These are phyloP conservation scores for Coturnix japonica DNA, from an alignment of 2,113 vertebrate genomes.

Conservation along the genomic window DNA sequence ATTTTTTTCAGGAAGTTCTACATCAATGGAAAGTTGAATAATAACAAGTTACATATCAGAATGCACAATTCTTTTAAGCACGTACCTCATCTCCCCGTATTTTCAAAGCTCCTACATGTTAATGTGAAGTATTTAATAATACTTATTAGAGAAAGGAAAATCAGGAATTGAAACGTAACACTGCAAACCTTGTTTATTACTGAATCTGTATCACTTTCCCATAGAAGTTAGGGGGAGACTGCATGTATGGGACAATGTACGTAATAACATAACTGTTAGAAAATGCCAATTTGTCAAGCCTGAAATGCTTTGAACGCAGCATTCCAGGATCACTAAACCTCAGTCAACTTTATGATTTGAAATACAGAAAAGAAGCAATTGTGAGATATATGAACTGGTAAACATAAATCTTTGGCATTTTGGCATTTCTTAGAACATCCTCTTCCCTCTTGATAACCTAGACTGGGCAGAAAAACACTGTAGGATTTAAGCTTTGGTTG, in stretches of 20 bases:
- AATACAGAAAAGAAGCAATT: not conserved
- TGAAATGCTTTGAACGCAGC: not conserved
- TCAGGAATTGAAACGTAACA: not conserved
- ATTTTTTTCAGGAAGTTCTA: not conserved
- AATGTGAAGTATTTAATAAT: not conserved
- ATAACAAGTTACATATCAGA: not conserved
- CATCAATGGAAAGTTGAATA: not conserved
- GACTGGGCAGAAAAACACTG: not conserved
- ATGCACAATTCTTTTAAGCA: not conserved
- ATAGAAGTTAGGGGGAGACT: not conserved
- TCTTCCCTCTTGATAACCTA: not conserved
- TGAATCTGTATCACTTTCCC: not conserved
- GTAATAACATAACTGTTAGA: not conserved
- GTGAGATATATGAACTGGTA: not conserved
- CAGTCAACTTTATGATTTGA: not conserved
- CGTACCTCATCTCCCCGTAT: not conserved
- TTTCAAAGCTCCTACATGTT: not conserved
- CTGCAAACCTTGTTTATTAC: not conserved
- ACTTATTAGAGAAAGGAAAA: not conserved
- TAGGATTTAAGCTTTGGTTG: not conserved
- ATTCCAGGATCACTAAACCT: not conserved
- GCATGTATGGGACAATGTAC: fast-evolving
- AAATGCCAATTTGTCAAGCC: not conserved
- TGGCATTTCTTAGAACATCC: not conserved
- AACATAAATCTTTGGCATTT: not conserved